A percentile compares a stretch with the other conserved stretches of the same genome.
These are phyloP conservation scores for Trinectes maculatus DNA, from an alignment of 2,113 vertebrate genomes.

Conservation along the genomic window DNA sequence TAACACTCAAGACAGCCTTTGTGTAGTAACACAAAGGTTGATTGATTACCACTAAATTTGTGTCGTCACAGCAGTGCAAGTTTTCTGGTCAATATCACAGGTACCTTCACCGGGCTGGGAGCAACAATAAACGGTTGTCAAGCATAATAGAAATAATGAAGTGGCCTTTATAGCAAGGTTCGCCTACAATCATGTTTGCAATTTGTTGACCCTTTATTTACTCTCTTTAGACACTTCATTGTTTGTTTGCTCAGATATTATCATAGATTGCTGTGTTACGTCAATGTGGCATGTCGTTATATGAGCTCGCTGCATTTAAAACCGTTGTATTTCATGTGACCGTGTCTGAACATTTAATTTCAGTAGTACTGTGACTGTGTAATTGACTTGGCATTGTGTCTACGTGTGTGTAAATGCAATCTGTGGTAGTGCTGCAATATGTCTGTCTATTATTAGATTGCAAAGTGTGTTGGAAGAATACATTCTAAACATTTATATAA, in stretches of 20 bases:
- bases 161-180: slow-evolving; percentile 57
- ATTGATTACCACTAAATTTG: slow-evolving; percentile 81
- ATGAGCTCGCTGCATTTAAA: slow-evolving; percentile 2
- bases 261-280: slow-evolving; percentile 6
- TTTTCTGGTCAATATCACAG: slow-evolving; percentile 61
- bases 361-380: not conserved
- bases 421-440: no score
- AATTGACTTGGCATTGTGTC: not conserved
- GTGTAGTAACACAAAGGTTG: slow-evolving; percentile 79
- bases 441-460: no score
- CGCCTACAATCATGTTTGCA: slow-evolving; percentile 50
- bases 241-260: slow-evolving; percentile 11
- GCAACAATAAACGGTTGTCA: slow-evolving; percentile 77
- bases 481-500: no score
- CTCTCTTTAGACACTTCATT: not conserved
- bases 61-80: slow-evolving; percentile 67
- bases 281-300: slow-evolving; percentile 14
- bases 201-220: slow-evolving; percentile 44
- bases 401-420: no score
- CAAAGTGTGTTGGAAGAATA: no score
- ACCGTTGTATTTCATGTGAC: not conserved
- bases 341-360: not conserved
- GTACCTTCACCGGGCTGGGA: slow-evolving; percentile 70
- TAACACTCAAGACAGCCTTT: slow-evolving; percentile 77
- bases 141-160: slow-evolving; percentile 71